These are phyloP conservation scores for Bombus difficillimus DNA, from an alignment of 1,140 invertebrate genomes.

Conservation along the genomic window DNA sequence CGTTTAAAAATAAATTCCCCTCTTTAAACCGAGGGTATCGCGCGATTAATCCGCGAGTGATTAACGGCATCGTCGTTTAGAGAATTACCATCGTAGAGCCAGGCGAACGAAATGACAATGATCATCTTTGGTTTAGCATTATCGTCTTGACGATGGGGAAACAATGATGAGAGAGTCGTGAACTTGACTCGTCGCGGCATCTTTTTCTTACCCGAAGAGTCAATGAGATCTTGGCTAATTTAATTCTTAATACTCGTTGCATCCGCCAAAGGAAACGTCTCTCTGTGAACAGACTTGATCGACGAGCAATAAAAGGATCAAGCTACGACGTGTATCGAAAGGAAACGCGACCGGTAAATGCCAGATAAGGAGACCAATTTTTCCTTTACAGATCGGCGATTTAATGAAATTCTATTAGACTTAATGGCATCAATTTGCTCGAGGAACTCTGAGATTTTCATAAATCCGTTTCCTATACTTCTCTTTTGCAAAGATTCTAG, in stretches of 20 bases:
- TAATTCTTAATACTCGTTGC: not conserved
- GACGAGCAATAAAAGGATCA: not conserved
- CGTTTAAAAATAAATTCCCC: not conserved
- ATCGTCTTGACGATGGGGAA: slow-evolving; percentile 42
- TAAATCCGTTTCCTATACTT: not conserved
- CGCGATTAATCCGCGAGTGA: slow-evolving; percentile 11
- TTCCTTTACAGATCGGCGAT: not conserved
- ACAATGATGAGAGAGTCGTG: slow-evolving; percentile 78
- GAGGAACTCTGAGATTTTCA: not conserved
- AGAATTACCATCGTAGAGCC: not conserved
- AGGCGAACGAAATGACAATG: slow-evolving; percentile 15
- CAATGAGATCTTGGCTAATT: not conserved
- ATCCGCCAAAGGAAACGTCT: not conserved
- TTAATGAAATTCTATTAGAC: slow-evolving; percentile 21
- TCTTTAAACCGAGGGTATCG: not conserved
- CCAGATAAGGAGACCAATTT: slow-evolving; percentile 6
- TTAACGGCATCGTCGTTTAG: not conserved
- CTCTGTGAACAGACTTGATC: not conserved
- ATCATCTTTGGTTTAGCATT: slow-evolving; percentile 8
- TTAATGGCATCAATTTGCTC: slow-evolving; percentile 15
- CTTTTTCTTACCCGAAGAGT: not conserved
- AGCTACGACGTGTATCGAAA: not conserved
- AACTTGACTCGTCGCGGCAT: slow-evolving; percentile 71
- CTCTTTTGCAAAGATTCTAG: not conserved
- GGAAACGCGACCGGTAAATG: not conserved